These are phyloP conservation scores for Hydroisotoma schaefferi DNA, from an alignment of 2,888 invertebrate genomes.

Conservation along the genomic window DNA sequence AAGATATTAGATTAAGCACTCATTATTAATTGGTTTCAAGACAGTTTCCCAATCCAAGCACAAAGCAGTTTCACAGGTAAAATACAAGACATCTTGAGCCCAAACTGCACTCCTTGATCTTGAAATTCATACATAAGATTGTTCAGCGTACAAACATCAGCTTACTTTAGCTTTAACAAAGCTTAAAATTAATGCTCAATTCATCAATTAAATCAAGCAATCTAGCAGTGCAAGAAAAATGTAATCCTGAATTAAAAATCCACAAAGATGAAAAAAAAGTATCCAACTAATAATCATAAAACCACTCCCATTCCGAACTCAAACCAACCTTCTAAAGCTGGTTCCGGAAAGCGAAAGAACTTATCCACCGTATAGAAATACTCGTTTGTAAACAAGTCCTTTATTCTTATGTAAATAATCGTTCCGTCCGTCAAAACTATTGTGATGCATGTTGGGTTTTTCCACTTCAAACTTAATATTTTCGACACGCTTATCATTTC, in stretches of 20 bases:
- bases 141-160: too few species aligned
- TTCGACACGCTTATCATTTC: conserved; percentile 32
- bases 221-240: too few species aligned
- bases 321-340: conserved; percentile 36
- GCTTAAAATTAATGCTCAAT: not conserved
- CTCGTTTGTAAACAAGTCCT: conserved; percentile 38
- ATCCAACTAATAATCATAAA: not conserved
- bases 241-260: too few species aligned
- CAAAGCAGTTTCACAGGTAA: too few species aligned
- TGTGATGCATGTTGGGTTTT: conserved; percentile 29
- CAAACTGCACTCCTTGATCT: too few species aligned
- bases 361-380: conserved; percentile 36
- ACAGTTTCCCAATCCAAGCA: too few species aligned
- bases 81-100: too few species aligned
- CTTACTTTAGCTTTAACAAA: not conserved
- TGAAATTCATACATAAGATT: too few species aligned
- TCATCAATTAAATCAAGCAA: too few species aligned
- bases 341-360: conserved; percentile 38
- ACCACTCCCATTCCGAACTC: not conserved
- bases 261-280: not conserved
- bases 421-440: conserved; percentile 42
- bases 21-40: too few species aligned
- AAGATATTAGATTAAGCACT: too few species aligned
- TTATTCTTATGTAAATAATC: conserved; percentile 40
- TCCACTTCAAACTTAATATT: conserved; percentile 43